Evolutionary conservation across 2,113 vertebrate genomes (phyloP).

Genomic region (Dicrurus megarhynchus): DNA sequence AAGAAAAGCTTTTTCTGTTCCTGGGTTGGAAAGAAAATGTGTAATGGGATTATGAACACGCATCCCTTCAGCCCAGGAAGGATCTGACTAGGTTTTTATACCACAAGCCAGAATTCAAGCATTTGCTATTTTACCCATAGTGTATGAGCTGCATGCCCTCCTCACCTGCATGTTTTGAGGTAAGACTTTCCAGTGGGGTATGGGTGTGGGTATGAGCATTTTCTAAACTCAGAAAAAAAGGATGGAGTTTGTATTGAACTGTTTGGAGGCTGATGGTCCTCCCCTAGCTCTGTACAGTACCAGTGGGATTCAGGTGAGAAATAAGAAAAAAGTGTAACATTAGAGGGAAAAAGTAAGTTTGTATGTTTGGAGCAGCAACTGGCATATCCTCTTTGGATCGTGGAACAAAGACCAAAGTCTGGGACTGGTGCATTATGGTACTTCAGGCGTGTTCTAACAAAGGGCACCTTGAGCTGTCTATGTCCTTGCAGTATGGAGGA

Average conservation of each 20-base stretch:
- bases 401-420: background rate
- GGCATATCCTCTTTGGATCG: rapidly evolving
- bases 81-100: background rate
- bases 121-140: background rate
- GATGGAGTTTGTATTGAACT: background rate
- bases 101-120: background rate
- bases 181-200: background rate
- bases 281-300: background rate
- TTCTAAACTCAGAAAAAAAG: background rate
- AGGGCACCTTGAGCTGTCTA: background rate
- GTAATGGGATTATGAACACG: background rate
- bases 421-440: background rate
- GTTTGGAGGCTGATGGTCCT: background rate
- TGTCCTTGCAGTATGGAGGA: background rate
- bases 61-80: background rate
- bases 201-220: rapidly evolving
- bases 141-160: background rate
- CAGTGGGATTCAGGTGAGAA: rapidly evolving
- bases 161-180: background rate
- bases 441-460: background rate
- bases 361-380: background rate
- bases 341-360: background rate
- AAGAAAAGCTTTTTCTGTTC: background rate
- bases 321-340: background rate
- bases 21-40: background rate